Conservation (phyloP, 2,113 vertebrate genomes). For the Malurus alboscapulatus region DNA sequence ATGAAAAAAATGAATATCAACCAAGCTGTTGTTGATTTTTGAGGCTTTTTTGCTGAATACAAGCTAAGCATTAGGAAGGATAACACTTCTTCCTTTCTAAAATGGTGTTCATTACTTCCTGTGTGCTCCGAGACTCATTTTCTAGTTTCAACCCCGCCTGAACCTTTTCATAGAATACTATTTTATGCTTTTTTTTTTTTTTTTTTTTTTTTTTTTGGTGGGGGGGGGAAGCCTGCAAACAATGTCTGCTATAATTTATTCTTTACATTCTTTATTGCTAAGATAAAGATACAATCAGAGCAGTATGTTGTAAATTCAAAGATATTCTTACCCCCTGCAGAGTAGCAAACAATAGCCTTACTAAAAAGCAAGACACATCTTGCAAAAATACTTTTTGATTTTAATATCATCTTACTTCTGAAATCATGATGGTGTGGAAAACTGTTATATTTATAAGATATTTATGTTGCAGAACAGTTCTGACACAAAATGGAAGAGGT, state of each 20-base stretch:
- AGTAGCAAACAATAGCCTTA: background rate
- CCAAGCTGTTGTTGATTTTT: background rate
- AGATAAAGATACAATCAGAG: background rate
- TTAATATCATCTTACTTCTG: background rate
- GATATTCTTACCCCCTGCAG: rapidly evolving
- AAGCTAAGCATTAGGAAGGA: background rate
- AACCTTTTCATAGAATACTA: background rate
- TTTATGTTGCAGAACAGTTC: background rate
- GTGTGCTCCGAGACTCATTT: background rate
- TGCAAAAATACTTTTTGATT: background rate
- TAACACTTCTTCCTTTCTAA: background rate
- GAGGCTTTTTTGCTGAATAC: background rate
- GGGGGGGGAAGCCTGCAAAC: background rate
- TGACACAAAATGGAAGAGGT: background rate
- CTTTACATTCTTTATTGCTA: background rate
- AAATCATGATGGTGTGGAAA: background rate
- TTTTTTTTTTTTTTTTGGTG: background rate
- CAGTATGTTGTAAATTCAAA: background rate
- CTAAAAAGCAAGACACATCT: background rate
- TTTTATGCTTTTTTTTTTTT: background rate
- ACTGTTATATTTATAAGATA: background rate
- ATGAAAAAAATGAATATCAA: background rate
- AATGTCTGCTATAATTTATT: background rate
- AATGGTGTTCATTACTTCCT: background rate
- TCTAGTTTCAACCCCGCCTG: background rate